Percentiles rank a stretch among this genome's conserved stretches.
Evolutionary conservation across 2,797 vertebrate species (phyloP).

Genomic region (Hemibagrus guttatus): DNA sequence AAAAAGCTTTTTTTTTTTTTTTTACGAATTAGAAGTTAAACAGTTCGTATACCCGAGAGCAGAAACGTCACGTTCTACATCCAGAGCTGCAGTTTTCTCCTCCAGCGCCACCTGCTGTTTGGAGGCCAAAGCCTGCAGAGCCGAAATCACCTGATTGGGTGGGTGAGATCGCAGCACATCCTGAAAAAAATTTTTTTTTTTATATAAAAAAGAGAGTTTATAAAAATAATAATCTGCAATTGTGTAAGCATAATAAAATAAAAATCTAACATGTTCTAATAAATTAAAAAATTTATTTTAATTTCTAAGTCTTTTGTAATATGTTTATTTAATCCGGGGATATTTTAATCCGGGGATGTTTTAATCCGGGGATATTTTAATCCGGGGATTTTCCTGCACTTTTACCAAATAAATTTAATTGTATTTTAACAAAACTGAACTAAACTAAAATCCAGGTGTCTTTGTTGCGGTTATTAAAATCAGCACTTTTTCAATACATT

Average conservation of each 20-base stretch:
- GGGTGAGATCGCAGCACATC: conserved; percentile 69
- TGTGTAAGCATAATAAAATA: neutral
- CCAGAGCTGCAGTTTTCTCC: conserved; percentile 66
- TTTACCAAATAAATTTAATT: no score
- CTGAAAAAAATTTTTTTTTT: conserved; percentile 68
- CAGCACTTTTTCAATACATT: no score
- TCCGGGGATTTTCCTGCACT: no score
- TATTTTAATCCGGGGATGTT: no score
- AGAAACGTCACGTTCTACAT: conserved; percentile 70
- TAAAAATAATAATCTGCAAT: neutral
- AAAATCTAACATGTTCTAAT: neutral
- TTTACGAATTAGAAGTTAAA: no score
- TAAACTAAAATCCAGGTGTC: no score
- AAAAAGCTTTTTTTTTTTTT: no score
- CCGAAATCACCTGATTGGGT: conserved; percentile 75
- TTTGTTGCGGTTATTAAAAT: no score
- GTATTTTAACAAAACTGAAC: no score
- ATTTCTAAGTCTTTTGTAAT: neutral
- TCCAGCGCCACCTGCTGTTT: conserved; percentile 71
- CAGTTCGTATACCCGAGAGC: conserved; percentile 65
- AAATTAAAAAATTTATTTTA: neutral
- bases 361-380: no score
- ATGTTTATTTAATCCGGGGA: no score
- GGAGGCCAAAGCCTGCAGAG: conserved; percentile 72
- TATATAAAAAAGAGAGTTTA: neutral